Evolutionary conservation across 2,888 invertebrate genomes (phyloP), one percentile per base, ranked within the genome.

Genomic region (Melanostoma scalare): DNA sequence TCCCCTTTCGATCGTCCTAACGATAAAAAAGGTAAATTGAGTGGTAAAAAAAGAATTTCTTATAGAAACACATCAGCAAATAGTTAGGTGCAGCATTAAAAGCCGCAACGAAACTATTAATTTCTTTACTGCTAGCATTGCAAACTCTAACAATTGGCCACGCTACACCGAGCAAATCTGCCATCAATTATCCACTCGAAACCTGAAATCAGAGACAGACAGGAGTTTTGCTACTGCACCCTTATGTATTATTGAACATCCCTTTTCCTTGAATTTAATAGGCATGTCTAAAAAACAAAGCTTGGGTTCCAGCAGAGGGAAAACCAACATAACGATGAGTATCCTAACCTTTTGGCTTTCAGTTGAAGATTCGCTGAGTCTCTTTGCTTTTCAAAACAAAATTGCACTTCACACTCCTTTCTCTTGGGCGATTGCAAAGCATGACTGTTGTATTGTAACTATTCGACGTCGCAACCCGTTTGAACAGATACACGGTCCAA

Each of bases 21-120:
- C 69, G 72, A 81, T 81, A 72, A 81, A 81, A 81, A 77, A 81
- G 20, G 20, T 81, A 81, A 81, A 81, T 81, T 81, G 67, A 81
- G 81, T 67, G 81, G 81, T 81, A 81, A 77, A 81, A 81, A 56
- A 69, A 60, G 81, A 81, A 72, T 67, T 77, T 67, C 48, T 53
- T 58, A 50, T 55, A 63, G 10, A 10, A 46, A 71, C 48, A 10
- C 38, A n/a, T 40, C 44, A 71, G 6, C 42, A 1, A 63, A 20
- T 20, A 20, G 1, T 20, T 20, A 20, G 20, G 58, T 65, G 58
- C 76, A 71, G 76, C 76, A 76, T 81, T 81, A 65, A 81, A 76
- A 81, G 72, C 81, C 81, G 72, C 81, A 81, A 67, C 77, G 55
- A 77, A 72, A 61, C 81, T 81, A 81, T 81, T 77, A 81, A 81